Percentiles rank a stretch among this genome's conserved stretches.
Evolutionary conservation across 2,888 invertebrate genomes (phyloP).

Genomic region (Drosophila lacicola): DNA sequence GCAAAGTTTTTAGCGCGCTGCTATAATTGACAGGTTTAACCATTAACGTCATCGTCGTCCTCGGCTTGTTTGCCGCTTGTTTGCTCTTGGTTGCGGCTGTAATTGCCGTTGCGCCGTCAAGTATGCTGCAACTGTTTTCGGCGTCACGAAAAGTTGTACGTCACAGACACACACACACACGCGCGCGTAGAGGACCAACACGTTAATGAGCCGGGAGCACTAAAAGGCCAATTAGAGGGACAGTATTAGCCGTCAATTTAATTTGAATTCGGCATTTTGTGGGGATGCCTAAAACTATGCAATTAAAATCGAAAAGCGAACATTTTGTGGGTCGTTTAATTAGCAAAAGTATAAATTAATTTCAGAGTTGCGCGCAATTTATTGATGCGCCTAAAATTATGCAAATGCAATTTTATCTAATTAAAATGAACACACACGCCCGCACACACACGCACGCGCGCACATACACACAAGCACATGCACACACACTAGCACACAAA

Average conservation of each 20-base stretch:
- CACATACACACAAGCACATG: background rate
- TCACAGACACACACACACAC: background rate
- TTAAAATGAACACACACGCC: slow-evolving; percentile 64
- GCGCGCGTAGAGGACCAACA: slow-evolving; percentile 4
- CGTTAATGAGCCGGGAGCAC: slow-evolving; percentile 24
- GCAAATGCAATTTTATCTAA: slow-evolving; percentile 78
- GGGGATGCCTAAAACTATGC: slow-evolving; percentile 27
- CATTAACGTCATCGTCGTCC: slow-evolving; percentile 29
- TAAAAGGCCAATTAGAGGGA: slow-evolving; percentile 22
- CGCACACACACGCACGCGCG: slow-evolving; percentile 16
- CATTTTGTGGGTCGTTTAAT: slow-evolving; percentile 64
- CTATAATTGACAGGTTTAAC: slow-evolving; percentile 71
- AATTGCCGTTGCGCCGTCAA: slow-evolving; percentile 53
- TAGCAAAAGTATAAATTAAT: slow-evolving; percentile 71
- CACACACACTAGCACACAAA: background rate
- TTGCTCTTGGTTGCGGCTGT: slow-evolving; percentile 59
- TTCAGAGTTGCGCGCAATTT: slow-evolving; percentile 37
- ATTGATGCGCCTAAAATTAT: slow-evolving; percentile 68
- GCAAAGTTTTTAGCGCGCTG: slow-evolving; percentile 69
- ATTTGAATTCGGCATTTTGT: slow-evolving; percentile 9
- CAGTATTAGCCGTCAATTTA: slow-evolving; percentile 5
- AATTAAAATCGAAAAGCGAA: slow-evolving; percentile 54
- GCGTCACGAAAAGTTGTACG: slow-evolving; percentile 12
- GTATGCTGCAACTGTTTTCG: slow-evolving; percentile 37
- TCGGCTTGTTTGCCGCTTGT: slow-evolving; percentile 39